These are phyloP conservation scores for Thera obeliscata DNA, from an alignment of 2,888 invertebrate genomes.

Conservation along the genomic window DNA sequence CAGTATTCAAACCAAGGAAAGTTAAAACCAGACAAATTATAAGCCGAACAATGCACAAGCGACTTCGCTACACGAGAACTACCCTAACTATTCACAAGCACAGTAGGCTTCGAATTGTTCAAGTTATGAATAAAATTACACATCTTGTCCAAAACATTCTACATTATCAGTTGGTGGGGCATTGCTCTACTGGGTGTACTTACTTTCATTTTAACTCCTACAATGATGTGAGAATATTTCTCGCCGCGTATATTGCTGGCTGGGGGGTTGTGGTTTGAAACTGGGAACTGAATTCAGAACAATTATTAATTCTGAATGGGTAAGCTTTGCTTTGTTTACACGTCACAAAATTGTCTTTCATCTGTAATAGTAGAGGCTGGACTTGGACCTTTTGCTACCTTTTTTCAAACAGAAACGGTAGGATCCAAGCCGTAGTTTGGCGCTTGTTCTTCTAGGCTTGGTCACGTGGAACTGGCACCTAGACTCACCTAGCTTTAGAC, in stretches of 20 bases:
- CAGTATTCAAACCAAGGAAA: constrained; percentile 9
- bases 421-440: too few species aligned
- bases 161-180: constrained; percentile 70
- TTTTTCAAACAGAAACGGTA: too few species aligned
- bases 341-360: too few species aligned
- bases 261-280: constrained; percentile 65
- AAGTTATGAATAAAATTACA: constrained; percentile 79
- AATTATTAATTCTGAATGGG: constrained; percentile 37
- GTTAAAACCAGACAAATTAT: constrained; percentile 7
- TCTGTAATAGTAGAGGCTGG: too few species aligned
- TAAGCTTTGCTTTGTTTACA: not conserved
- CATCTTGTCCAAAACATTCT: constrained; percentile 71
- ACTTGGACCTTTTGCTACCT: too few species aligned
- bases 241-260: constrained; percentile 76
- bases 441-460: too few species aligned
- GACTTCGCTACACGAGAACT: constrained; percentile 4
- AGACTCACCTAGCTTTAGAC: too few species aligned
- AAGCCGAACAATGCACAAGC: constrained; percentile 10
- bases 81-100: constrained; percentile 42
- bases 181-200: constrained; percentile 78
- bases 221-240: constrained; percentile 84
- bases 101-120: constrained; percentile 50
- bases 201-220: constrained; percentile 82
- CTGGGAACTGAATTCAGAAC: constrained; percentile 34
- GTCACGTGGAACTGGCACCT: too few species aligned